These are phyloP conservation scores for Amblyornis subalaris DNA, from an alignment of 2,113 vertebrate species.

Conservation along the genomic window DNA sequence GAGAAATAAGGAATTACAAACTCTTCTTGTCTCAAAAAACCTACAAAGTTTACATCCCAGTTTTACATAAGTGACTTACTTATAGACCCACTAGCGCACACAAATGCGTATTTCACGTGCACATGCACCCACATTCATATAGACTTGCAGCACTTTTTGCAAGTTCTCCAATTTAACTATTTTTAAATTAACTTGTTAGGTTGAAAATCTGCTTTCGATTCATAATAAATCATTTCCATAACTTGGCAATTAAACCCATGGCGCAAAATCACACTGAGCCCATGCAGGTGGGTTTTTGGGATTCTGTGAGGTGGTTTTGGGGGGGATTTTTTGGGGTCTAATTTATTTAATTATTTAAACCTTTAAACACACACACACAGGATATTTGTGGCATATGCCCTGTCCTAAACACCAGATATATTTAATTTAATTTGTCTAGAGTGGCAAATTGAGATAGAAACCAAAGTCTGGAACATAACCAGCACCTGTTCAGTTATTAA, in stretches of 20 bases:
- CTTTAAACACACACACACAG: not conserved
- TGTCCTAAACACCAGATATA: not conserved
- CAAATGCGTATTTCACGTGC: rapidly evolving
- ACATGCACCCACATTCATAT: not conserved
- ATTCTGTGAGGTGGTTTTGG: not conserved
- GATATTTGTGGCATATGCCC: not conserved
- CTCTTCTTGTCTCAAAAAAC: not conserved
- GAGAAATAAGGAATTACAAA: not conserved
- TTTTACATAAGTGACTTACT: not conserved
- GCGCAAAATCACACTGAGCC: not conserved
- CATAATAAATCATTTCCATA: not conserved
- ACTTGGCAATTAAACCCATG: not conserved
- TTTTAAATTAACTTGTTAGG: not conserved
- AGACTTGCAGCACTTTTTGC: not conserved
- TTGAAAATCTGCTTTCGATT: not conserved
- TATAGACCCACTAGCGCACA: not conserved
- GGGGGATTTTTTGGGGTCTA: not conserved
- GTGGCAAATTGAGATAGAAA: not conserved
- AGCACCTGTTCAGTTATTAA: not conserved
- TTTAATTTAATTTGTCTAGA: not conserved
- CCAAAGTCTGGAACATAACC: not conserved
- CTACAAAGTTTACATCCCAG: not conserved
- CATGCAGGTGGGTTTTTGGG: not conserved
- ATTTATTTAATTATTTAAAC: not conserved
- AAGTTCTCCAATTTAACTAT: not conserved